Evolutionary conservation across 2,888 invertebrate genomes (phyloP), one percentile per base, ranked within the genome.

Genomic region (Ypsolopha scabrella): DNA sequence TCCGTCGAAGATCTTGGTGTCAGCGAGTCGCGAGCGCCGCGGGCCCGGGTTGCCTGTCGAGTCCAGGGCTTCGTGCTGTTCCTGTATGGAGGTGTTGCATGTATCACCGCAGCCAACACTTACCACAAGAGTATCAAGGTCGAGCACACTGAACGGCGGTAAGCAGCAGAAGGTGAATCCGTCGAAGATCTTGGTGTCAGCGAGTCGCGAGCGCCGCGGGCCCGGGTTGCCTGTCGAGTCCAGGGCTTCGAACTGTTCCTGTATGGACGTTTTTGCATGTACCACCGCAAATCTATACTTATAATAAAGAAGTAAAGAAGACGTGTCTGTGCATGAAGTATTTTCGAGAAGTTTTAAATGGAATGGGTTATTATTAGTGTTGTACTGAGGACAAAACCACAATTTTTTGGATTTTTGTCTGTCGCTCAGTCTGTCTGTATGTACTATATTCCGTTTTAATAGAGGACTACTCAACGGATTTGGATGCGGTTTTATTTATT

Each of bases 221-320:
- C 89, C 89, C 2, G 85, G 77, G 51, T 76, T 70, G 1, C 89
- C 89, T 0, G 80, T 77, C 41, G 68, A 72, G 59, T 90, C 90
- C 35, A 89, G 57, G 0, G 75, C 89, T 68, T 90, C 90, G 62
- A 71, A 89, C 0, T 70, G 67, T 54, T 79, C 83, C 89, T 80
- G 52, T 10, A 34, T 14, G 35, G 7, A 34, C 4, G 9, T 35
- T 2, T n/a, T 47, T n/a, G 24, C 2, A 24, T 24, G 24, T 24
- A 24, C 4, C 24, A 24, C 2, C 24, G 24, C 4, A 24, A 34
- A 47, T 24, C n/a, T n/a, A 6, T n/a, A 34, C 7, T 4, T 3
- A 24, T 24, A 24, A 24, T 24, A 24, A 24, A n/a, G n/a, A 44
- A 51, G 48, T 43, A 35, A 35, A 24, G 2, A 24, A 58, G 57